Conservation (phyloP, 2,888 invertebrate species). For the Yponomeuta malinellus region DNA sequence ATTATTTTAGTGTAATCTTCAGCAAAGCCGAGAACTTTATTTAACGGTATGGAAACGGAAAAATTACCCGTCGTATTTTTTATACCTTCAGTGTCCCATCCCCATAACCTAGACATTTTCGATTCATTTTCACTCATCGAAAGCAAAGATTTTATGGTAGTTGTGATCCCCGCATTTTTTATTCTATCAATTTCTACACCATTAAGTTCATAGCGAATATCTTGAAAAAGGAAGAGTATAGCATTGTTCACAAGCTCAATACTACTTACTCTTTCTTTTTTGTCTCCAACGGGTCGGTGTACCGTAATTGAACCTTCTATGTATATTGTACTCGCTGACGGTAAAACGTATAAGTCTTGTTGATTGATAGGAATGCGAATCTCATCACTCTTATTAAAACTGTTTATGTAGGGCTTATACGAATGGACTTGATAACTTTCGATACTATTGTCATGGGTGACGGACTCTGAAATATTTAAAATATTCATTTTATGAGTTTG, state of each 20-base stretch:
- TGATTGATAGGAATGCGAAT: too few species aligned
- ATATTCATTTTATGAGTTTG: conserved; percentile 3
- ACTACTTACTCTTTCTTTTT: conserved; percentile 2
- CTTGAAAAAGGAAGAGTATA: conserved; percentile 12
- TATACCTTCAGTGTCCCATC: background rate
- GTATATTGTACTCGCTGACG: conserved; percentile 26
- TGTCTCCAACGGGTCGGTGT: conserved; percentile 17
- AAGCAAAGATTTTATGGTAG: too few species aligned
- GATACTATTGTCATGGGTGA: too few species aligned
- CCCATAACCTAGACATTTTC: conserved; percentile 7
- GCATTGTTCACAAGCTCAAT: conserved; percentile 3
- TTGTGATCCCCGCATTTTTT: conserved; percentile 14
- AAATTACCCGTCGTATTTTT: background rate
- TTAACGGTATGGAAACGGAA: conserved; percentile 18
- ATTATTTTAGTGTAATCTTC: conserved; percentile 38
- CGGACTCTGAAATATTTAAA: background rate
- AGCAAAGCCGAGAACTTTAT: conserved; percentile 24
- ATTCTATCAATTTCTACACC: conserved; percentile 18
- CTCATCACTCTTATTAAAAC: too few species aligned
- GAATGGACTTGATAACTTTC: conserved; percentile 9
- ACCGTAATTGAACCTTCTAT: conserved; percentile 25
- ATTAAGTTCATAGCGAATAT: conserved; percentile 8
- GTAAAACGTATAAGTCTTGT: too few species aligned
- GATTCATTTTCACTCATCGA: conserved; percentile 23
- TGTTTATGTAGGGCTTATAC: conserved; percentile 15